A percentile compares a stretch with the other conserved stretches of the same genome.
Conservation (phyloP, 2,113 vertebrate genomes). For the Propithecus coquereli region DNA sequence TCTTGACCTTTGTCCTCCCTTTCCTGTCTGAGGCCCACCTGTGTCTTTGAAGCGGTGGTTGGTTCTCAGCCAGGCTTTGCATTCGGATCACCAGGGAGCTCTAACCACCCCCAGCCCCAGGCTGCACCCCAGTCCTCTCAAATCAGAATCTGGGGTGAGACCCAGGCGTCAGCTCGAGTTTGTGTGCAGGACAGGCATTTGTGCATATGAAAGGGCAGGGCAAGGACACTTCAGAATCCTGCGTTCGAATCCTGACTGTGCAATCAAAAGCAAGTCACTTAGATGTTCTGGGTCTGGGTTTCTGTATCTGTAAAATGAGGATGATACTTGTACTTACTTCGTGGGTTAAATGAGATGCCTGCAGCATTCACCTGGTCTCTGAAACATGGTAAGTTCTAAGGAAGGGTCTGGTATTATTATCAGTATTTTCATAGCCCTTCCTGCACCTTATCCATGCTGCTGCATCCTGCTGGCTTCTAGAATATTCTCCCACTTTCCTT, state of each 20-base stretch:
- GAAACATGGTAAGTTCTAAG: neutral
- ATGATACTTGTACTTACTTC: fast-evolving
- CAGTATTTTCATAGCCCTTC: neutral
- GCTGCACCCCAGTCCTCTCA: neutral
- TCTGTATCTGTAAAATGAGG: neutral
- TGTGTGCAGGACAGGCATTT: neutral
- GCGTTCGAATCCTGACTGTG: neutral
- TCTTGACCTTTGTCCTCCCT: neutral
- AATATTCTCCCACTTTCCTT: neutral
- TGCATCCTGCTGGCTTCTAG: neutral
- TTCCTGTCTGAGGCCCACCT: neutral
- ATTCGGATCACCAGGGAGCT: neutral
- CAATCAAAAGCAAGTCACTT: neutral
- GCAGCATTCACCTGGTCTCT: neutral
- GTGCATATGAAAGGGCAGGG: neutral
- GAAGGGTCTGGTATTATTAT: neutral
- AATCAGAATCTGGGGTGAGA: neutral
- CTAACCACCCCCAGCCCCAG: neutral
- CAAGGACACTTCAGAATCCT: neutral
- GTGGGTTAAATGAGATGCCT: neutral
- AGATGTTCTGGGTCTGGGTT: neutral
- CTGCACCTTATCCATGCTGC: fast-evolving
- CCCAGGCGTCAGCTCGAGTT: neutral
- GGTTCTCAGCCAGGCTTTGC: neutral
- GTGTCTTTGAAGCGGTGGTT: neutral